Evolutionary conservation across 2,888 invertebrate genomes (phyloP).

Genomic region (Melinopterus prodromus): DNA sequence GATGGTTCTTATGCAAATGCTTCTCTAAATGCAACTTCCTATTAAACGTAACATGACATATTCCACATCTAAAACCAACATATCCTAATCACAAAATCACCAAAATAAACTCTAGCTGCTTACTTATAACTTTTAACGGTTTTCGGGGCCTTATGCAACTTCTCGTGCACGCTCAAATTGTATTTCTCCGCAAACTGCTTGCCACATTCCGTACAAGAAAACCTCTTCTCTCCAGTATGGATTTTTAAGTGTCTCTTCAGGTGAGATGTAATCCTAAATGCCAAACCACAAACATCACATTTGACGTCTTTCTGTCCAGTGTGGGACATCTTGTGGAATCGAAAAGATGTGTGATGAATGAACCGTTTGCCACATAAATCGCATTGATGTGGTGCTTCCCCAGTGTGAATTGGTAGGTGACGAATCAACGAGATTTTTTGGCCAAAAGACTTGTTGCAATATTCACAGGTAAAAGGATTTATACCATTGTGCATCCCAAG

Average conservation of each 20-base stretch:
- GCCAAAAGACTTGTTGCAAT: slow-evolving; percentile 65
- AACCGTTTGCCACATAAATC: slow-evolving; percentile 57
- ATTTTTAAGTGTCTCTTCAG: slow-evolving; percentile 73
- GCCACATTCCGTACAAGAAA: slow-evolving; percentile 66
- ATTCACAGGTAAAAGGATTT: slow-evolving; percentile 61
- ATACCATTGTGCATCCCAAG: slow-evolving; percentile 63
- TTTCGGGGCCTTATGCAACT: slow-evolving; percentile 44
- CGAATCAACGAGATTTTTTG: slow-evolving; percentile 64
- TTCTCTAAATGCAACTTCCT: slow-evolving; percentile 52
- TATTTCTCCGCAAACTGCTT: slow-evolving; percentile 69
- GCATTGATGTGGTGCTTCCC: slow-evolving; percentile 54
- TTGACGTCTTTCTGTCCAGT: slow-evolving; percentile 68
- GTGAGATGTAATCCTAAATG: slow-evolving; percentile 71
- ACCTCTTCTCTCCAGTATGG: slow-evolving; percentile 71
- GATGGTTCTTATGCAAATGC: slow-evolving; percentile 51
- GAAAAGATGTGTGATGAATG: slow-evolving; percentile 75
- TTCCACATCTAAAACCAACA: slow-evolving; percentile 46
- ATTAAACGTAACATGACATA: slow-evolving; percentile 51
- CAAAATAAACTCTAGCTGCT: slow-evolving; percentile 32
- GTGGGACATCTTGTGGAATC: slow-evolving; percentile 73
- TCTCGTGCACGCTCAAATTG: slow-evolving; percentile 54
- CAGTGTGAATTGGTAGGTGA: slow-evolving; percentile 65
- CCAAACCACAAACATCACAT: slow-evolving; percentile 68
- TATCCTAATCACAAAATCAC: background rate
- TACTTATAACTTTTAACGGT: slow-evolving; percentile 38